phyloP scores from a whole-genome alignment of 2,797 vertebrate species.

The Acanthurus leucopareius region DNA sequence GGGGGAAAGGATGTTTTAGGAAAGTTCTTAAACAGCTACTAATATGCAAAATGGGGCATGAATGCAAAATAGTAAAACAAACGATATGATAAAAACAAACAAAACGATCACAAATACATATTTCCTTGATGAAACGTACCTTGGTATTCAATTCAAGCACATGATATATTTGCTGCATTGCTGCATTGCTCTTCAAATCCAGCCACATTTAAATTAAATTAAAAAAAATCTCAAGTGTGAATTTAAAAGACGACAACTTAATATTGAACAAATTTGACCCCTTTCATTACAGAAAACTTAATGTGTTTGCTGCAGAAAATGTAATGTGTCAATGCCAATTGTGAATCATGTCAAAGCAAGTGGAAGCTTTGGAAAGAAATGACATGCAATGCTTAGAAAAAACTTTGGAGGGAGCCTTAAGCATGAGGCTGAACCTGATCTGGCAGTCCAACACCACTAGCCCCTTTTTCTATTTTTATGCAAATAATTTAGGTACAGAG shows the following conservation, averaged over 20 bases:
- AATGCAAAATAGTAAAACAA: conserved; percentile 9
- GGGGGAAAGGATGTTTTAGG: not conserved
- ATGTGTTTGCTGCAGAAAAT: not conserved
- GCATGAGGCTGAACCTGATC: conserved; percentile 58
- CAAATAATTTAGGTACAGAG: conserved; percentile 18
- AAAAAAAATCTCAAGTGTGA: not conserved
- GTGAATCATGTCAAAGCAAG: not conserved
- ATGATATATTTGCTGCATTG: not conserved
- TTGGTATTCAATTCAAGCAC: not conserved
- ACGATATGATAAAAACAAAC: not conserved
- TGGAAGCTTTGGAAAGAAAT: conserved; percentile 23
- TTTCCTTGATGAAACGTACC: not conserved
- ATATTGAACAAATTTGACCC: not conserved
- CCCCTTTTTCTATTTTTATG: conserved; percentile 5
- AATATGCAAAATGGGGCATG: not conserved
- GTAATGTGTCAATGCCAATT: not conserved
- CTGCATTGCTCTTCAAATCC: not conserved
- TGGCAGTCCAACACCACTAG: not conserved
- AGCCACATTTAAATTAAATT: not conserved
- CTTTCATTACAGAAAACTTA: not conserved
- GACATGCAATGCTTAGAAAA: conserved; percentile 76
- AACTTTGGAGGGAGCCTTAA: conserved; percentile 84
- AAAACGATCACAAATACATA: conserved; percentile 4
- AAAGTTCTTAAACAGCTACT: not conserved
- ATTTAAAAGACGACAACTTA: not conserved